A percentile compares a stretch with the other conserved stretches of the same genome.
These are phyloP conservation scores for Calephelis virginiensis DNA, from an alignment of 1,140 invertebrate genomes.

Conservation along the genomic window DNA sequence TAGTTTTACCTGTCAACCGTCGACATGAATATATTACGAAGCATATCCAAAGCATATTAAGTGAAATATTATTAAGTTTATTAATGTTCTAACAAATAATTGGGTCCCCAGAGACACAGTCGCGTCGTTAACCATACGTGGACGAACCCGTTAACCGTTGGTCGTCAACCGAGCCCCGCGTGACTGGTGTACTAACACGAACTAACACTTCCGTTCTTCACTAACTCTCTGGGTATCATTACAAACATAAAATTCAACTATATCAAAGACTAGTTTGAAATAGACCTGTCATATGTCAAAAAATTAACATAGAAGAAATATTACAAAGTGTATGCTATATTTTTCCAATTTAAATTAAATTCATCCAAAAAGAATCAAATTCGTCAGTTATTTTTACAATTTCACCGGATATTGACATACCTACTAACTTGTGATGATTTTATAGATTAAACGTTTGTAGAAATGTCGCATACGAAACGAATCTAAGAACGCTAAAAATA, in stretches of 20 bases:
- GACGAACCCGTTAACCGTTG: conserved; percentile 54
- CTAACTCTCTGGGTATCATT: conserved; percentile 49
- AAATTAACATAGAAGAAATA: too few species aligned
- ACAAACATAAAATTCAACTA: conserved; percentile 71
- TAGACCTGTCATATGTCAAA: conserved; percentile 34
- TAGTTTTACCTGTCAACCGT: too few species aligned
- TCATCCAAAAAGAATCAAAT: too few species aligned
- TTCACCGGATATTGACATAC: too few species aligned
- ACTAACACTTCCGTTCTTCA: conserved; percentile 60
- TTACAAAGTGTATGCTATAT: too few species aligned
- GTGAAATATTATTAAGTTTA: not conserved
- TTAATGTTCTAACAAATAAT: conserved; percentile 12
- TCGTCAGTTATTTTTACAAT: too few species aligned
- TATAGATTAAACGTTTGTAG: too few species aligned
- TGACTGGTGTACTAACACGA: conserved; percentile 62
- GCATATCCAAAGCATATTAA: not conserved
- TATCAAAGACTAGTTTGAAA: conserved; percentile 50
- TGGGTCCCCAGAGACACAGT: conserved; percentile 31
- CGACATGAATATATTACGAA: too few species aligned
- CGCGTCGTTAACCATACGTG: conserved; percentile 56
- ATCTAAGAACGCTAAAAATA: too few species aligned
- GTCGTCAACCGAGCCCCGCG: conserved; percentile 51
- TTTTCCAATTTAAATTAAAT: too few species aligned
- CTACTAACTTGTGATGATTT: too few species aligned
- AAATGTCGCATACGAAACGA: too few species aligned